Percentiles rank a stretch among this genome's conserved stretches.
Evolutionary conservation across 2,797 vertebrate genomes (phyloP).

Genomic region (Helostoma temminkii): DNA sequence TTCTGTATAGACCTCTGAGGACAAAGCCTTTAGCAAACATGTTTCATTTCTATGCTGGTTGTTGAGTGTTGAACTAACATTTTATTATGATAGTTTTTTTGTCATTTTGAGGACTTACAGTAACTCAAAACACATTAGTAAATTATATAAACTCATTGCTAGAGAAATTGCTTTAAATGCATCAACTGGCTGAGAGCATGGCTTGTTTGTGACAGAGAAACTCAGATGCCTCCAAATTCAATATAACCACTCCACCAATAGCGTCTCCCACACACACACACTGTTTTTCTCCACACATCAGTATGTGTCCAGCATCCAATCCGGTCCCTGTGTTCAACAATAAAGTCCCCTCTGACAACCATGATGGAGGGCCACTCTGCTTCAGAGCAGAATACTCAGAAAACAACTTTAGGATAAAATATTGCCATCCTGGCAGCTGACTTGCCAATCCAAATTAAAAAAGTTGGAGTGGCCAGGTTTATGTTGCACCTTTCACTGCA

Average conservation of each 20-base stretch:
- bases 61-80: slow-evolving; percentile 2
- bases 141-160: slow-evolving; percentile 3
- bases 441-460: slow-evolving; percentile 85
- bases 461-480: slow-evolving; percentile 79
- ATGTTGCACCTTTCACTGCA: slow-evolving; percentile 53
- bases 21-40: slow-evolving; percentile 6
- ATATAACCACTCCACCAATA: slow-evolving; percentile 39
- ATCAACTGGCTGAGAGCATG: not conserved
- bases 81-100: not conserved
- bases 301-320: slow-evolving; percentile 50
- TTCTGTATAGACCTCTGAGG: not conserved
- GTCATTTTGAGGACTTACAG: not conserved
- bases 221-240: slow-evolving; percentile 40
- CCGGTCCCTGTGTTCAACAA: slow-evolving; percentile 71
- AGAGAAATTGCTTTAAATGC: slow-evolving; percentile 7
- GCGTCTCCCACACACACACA: not conserved
- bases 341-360: slow-evolving; percentile 79
- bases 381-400: slow-evolving; percentile 73
- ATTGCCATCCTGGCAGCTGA: slow-evolving; percentile 67
- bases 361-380: slow-evolving; percentile 85
- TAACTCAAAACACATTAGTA: not conserved
- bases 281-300: slow-evolving; percentile 22
- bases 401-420: slow-evolving; percentile 77
- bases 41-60: slow-evolving; percentile 12
- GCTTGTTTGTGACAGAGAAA: slow-evolving; percentile 30